Evolutionary conservation across 2,888 invertebrate genomes (phyloP), one percentile per base, ranked within the genome.

Genomic region (Drosophila rubida): DNA sequence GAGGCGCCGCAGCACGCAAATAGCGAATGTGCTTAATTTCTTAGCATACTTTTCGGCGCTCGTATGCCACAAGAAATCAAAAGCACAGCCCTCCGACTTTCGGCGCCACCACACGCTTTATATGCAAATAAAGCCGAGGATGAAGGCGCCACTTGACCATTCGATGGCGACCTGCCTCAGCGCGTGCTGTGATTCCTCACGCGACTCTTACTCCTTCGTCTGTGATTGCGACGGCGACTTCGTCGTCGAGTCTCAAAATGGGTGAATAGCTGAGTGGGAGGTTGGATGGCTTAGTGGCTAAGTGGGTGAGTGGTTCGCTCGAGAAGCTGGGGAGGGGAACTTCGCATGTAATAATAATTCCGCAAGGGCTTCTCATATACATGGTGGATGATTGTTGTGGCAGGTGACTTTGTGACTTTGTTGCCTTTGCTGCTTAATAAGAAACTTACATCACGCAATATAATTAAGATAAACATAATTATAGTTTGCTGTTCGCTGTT

Each of bases 391-490:
- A 69, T 74, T 75, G 69, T 78, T 77, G 69, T 73, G 72, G 67
- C 72, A 73, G 67, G 67, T 67, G 79, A 84, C 82, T 84, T 53
- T 63, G 70, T 75, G 78, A 80, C 83, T 80, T 82, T 83, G 78
- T 75, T 69, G 78, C 75, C 49, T 60, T 66, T 62, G 78, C 65
- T 63, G 76, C 74, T 77, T 83, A 86, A 87, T 82, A 87, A 71
- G 81, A 80, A 83, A 86, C 87, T 69, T 80, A 71, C 78, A 73
- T 86, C 85, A 85, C 86, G 85, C 86, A 83, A 86, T 85, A 85
- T 83, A 88, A 85, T 85, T 85, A 88, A 88, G 88, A 85, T 85
- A 85, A 85, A 86, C 86, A 86, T 85, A 88, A 88, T 85, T 86
- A 86, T 83, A 77, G 84, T 83, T 85, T 50, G 69, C 64, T 61